Evolutionary conservation across 2,797 vertebrate genomes (phyloP), one percentile per base, ranked within the genome.

Genomic region (Mycteria americana): DNA sequence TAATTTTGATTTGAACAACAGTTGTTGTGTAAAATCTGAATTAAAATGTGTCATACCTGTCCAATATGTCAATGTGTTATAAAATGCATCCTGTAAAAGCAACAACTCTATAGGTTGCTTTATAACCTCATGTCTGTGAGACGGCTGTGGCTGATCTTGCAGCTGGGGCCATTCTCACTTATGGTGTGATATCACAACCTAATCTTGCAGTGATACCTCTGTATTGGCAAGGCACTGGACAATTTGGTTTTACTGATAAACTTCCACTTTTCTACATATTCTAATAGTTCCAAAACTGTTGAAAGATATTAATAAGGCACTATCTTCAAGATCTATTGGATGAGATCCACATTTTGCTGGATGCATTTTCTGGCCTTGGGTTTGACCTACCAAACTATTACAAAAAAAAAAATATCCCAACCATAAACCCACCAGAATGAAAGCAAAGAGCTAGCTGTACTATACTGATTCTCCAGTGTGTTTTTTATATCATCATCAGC

Each of bases 41-140:
- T 76, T 79, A 7, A 91, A 79, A 35, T 21, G 10, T n/a, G 6
- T 39, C 27, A 28, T 50, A n/a, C 7, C 5, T 51, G 12, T 51
- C 24, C 13, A 57, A 1, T 37, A 21, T 0, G 0, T 12, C 4
- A 7, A 10, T 8, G 19, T 70, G 18, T 37, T 76, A 10, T 27
- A 69, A 94, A 95, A 76, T 8, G 15, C 0, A 0, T 50, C 22
- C 45, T 51, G 23, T 50, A 56, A 27, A 83, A 51, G 10, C 27
- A 35, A 8, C 24, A 54, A 0, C 10, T 69, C 39, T 56, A 19
- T 46, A 51, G 10, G 25, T 24, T 70, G 41, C 18, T 73, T 73
- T 41, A 31, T 57, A 72, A 18, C 30, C 22, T 59, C 23, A 2
- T 8, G 4, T 31, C 39, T 68, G 19, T 60, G 39, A 69, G 31